Percentiles rank a stretch among this genome's conserved stretches.
These are phyloP conservation scores for Oscheius sp. DNA, from an alignment of 2,888 invertebrate genomes.

Conservation along the genomic window DNA sequence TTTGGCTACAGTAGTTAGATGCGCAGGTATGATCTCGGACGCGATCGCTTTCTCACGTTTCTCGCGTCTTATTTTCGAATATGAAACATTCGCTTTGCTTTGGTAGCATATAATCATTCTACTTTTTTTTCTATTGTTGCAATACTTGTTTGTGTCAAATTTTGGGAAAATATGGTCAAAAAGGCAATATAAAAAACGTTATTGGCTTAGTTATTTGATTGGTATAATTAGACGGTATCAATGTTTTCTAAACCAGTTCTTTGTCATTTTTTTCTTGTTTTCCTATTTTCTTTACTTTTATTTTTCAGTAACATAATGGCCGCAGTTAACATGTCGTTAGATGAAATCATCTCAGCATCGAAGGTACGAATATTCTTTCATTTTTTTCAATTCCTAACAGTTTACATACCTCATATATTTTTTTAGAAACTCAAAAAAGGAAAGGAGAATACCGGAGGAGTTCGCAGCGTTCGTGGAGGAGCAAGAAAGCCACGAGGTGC, in stretches of 20 bases:
- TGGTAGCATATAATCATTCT: background rate
- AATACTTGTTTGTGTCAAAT: too few relatives aligned
- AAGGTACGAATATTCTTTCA: constrained; percentile 16
- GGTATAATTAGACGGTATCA: too few relatives aligned
- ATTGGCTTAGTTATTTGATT: too few relatives aligned
- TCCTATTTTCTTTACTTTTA: background rate
- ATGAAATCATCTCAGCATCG: constrained; percentile 26
- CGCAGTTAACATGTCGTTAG: constrained; percentile 29
- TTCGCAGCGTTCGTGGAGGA: constrained; percentile 8
- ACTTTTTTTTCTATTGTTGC: too few relatives aligned
- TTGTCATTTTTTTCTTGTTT: background rate
- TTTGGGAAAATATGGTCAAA: too few relatives aligned
- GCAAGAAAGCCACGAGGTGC: constrained; percentile 3
- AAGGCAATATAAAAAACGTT: too few relatives aligned
- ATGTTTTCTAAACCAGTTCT: background rate
- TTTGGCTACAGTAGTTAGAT: constrained; percentile 10
- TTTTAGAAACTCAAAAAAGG: constrained; percentile 1
- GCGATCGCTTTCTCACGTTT: background rate
- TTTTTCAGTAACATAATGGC: background rate
- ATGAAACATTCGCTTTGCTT: constrained; percentile 2
- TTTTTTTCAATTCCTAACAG: too few relatives aligned
- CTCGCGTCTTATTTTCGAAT: too few relatives aligned
- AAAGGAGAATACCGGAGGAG: background rate
- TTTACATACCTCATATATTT: too few relatives aligned
- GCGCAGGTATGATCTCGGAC: constrained; percentile 9